phyloP scores from a whole-genome alignment of 2,797 vertebrate genomes.

The Coreius guichenoti region DNA sequence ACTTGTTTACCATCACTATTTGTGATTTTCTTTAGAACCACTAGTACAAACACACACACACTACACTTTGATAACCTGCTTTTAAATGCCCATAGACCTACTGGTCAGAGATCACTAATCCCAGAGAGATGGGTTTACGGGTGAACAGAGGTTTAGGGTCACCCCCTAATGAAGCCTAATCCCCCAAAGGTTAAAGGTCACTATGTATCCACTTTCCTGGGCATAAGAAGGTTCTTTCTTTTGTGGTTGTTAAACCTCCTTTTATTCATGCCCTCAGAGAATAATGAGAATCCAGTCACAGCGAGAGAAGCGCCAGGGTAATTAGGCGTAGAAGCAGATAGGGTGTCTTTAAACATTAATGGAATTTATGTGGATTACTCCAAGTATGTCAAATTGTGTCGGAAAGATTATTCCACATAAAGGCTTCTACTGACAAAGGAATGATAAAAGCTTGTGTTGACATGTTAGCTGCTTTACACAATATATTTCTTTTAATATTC shows the following conservation, averaged over 20 bases:
- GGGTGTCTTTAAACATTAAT: slow-evolving; percentile 32
- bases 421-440: slow-evolving; percentile 5
- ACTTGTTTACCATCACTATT: not conserved
- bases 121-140: slow-evolving; percentile 29
- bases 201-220: slow-evolving; percentile 73
- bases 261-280: slow-evolving; percentile 23
- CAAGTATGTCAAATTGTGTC: slow-evolving; percentile 4
- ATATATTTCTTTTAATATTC: slow-evolving; percentile 12
- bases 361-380: slow-evolving; percentile 27
- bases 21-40: not conserved
- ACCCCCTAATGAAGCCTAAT: slow-evolving; percentile 73
- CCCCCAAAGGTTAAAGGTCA: slow-evolving; percentile 71
- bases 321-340: slow-evolving; percentile 33
- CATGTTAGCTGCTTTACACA: slow-evolving; percentile 1
- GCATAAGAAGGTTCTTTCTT: slow-evolving; percentile 70
- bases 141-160: slow-evolving; percentile 63
- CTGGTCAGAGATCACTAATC: slow-evolving; percentile 54
- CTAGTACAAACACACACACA: slow-evolving; percentile 22
- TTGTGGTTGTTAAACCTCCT: slow-evolving; percentile 61
- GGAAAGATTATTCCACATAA: slow-evolving; percentile 4
- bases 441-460: slow-evolving; percentile 6
- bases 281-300: slow-evolving; percentile 42
- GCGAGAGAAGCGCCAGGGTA: slow-evolving; percentile 34
- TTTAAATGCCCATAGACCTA: slow-evolving; percentile 26
- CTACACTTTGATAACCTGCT: slow-evolving; percentile 3